These are phyloP conservation scores for Petrocephalus zakoni DNA, from an alignment of 2,113 vertebrate species.

Conservation along the genomic window DNA sequence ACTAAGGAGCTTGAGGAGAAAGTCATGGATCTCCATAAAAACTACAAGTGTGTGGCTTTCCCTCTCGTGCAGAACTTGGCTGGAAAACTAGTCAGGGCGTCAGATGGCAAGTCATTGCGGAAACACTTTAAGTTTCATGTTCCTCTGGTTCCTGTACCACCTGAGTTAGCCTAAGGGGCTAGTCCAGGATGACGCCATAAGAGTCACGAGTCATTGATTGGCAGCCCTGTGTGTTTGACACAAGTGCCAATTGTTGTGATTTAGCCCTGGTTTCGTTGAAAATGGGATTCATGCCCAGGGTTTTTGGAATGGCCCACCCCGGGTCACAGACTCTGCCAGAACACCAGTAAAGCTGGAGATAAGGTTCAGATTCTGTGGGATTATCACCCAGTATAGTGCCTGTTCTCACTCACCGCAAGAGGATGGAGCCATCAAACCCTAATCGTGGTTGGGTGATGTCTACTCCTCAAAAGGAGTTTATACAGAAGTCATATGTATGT, in stretches of 20 bases:
- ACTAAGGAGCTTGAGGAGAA: constrained; percentile 93
- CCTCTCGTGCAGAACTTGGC: neutral
- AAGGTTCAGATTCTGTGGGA: neutral
- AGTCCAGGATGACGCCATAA: neutral
- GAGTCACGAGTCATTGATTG: neutral
- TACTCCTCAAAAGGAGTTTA: neutral
- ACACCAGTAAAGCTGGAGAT: neutral
- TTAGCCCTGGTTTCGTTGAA: neutral
- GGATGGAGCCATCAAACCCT: neutral
- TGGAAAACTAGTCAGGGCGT: neutral
- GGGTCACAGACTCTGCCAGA: neutral
- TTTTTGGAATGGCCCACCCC: neutral
- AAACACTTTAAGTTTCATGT: neutral
- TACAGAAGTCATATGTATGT: neutral
- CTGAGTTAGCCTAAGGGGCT: neutral
- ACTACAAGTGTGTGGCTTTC: constrained; percentile 70
- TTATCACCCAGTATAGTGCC: neutral
- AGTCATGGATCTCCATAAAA: constrained; percentile 86
- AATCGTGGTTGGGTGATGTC: neutral
- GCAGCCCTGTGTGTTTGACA: neutral
- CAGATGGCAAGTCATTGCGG: neutral
- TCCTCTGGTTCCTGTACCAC: neutral
- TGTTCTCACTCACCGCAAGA: neutral
- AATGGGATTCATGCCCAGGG: neutral
- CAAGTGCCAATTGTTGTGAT: neutral